Base-by-base conservation (phyloP, 2,797 vertebrate genomes). In the Characodon lateralis region DNA sequence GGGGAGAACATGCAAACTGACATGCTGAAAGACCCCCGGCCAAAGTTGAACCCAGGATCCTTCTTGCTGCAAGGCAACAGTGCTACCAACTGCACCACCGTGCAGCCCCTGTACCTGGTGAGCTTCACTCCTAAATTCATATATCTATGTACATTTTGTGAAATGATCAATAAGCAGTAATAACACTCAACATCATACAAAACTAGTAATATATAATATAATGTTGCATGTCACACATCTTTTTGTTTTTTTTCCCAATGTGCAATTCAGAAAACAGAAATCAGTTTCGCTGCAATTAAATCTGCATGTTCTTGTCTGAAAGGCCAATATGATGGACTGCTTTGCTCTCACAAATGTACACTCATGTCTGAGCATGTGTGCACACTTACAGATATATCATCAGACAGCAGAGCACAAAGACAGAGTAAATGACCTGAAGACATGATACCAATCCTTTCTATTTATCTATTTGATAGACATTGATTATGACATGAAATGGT, bases 401-500 rank as follows among this genome's bases (percentile, higher is more conserved):
- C 78, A 73, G 56, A 71, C 65, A 72, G 80, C 78, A 79, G 74
- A 84, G 71, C 82, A 83, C 8, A 59, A 70, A 71, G 72, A 85
- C 74, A 78, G 73, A 73, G 81, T 41, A 77, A 78, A 78, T 78
- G 74, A 68, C 84, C 86, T 89, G 87, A 92, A 90, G 76, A 72
- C 58, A 59, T 43, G 86, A 87, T 83, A 83, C 80, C 80, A 71
- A 61, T 56, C 76, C 87, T 84, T 78, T 35, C 80, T 78, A 76
- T 84, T 83, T 92, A 95, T 91, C 90, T 93, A 95, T 93, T 93
- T 68, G 69, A 80, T 76, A 85, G 43, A 85, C 92, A 92, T 88
- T 91, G 88, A 92, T 95, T 89, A 91, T 87, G 90, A 86, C 91
- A 93, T 93, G 71, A 87, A 89, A 92, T 87, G 86, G 82, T 85